phyloP scores from a whole-genome alignment of 2,888 invertebrate genomes.

The Megamerina dolium region DNA sequence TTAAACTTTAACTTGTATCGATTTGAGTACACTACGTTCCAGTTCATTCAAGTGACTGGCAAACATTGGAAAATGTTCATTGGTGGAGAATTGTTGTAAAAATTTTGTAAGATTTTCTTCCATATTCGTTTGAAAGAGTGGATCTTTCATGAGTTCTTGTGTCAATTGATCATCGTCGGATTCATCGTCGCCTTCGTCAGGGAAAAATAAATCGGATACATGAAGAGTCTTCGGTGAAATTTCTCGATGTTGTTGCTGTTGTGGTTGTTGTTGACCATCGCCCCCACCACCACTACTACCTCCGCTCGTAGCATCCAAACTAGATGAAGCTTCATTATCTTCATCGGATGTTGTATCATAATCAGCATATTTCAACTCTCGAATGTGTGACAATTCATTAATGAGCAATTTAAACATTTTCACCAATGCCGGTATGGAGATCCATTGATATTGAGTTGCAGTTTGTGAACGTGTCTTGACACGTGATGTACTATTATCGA shows the following conservation, averaged over 20 bases:
- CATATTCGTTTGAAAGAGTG: slow-evolving; percentile 58
- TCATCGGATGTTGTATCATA: slow-evolving; percentile 36
- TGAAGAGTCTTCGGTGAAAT: slow-evolving; percentile 34
- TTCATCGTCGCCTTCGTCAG: slow-evolving; percentile 42
- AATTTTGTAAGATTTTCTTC: slow-evolving; percentile 61
- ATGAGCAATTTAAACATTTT: slow-evolving; percentile 68
- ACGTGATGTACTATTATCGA: slow-evolving; percentile 29
- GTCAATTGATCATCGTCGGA: slow-evolving; percentile 55
- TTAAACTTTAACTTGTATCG: slow-evolving; percentile 23
- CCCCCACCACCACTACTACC: slow-evolving; percentile 20
- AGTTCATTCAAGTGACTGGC: slow-evolving; percentile 55
- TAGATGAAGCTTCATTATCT: slow-evolving; percentile 24
- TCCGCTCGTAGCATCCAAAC: background rate
- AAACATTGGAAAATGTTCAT: slow-evolving; percentile 59
- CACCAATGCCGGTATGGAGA: slow-evolving; percentile 59
- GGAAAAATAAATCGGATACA: slow-evolving; percentile 41
- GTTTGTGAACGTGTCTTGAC: slow-evolving; percentile 51
- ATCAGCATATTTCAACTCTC: slow-evolving; percentile 48
- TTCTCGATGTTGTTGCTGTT: slow-evolving; percentile 27
- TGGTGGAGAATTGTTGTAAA: slow-evolving; percentile 57
- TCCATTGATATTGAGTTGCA: slow-evolving; percentile 51
- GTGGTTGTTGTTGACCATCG: no score
- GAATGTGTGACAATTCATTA: slow-evolving; percentile 57
- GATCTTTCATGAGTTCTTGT: slow-evolving; percentile 58
- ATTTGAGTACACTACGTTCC: slow-evolving; percentile 44